These are phyloP conservation scores for Stratiomys singularior DNA, from an alignment of 2,888 invertebrate genomes.

Conservation along the genomic window DNA sequence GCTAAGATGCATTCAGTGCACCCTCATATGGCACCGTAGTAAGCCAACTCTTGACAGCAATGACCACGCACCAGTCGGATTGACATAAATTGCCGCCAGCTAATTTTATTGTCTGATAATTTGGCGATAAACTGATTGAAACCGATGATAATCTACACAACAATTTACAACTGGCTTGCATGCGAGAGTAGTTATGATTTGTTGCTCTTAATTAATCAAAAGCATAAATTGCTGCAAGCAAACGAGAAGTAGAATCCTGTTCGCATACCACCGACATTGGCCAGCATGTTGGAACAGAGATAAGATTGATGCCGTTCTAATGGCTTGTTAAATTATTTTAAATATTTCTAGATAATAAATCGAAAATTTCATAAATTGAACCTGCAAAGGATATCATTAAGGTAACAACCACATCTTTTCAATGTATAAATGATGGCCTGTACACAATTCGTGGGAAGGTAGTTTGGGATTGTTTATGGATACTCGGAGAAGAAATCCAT, in stretches of 20 bases:
- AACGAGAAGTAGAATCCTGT: not conserved
- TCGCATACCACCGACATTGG: not conserved
- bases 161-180: constrained; percentile 48
- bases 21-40: not conserved
- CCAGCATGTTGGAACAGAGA: not conserved
- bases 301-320: not conserved
- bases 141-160: constrained; percentile 43
- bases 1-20: constrained; percentile 10
- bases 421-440: no score
- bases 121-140: constrained; percentile 51
- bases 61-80: constrained; percentile 23
- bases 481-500: not conserved
- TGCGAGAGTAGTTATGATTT: constrained; percentile 47
- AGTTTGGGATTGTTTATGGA: not conserved
- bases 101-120: constrained; percentile 52
- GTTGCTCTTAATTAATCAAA: constrained; percentile 51
- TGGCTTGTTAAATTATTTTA: not conserved
- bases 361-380: not conserved
- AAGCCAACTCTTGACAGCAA: not conserved
- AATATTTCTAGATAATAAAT: not conserved
- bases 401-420: no score
- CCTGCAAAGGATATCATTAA: not conserved
- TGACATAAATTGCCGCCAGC: constrained; percentile 48
- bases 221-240: constrained; percentile 46
- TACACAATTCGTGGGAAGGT: not conserved